phyloP scores from a whole-genome alignment of 2,797 vertebrate species.

The Gallinago stenura region DNA sequence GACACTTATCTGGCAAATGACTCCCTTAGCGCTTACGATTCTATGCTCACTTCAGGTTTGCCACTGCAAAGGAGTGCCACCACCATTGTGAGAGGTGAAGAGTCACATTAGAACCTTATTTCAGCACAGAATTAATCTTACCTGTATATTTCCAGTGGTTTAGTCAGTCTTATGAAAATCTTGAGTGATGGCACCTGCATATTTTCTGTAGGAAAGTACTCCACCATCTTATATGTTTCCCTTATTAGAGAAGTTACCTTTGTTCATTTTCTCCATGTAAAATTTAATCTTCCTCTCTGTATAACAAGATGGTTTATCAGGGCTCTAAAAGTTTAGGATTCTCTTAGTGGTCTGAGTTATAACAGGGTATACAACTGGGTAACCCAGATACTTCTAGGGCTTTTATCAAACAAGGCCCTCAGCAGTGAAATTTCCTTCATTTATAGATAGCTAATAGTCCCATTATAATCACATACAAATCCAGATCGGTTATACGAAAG shows the following conservation, averaged over 20 bases:
- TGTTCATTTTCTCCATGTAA: not conserved
- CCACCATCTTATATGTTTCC: not conserved
- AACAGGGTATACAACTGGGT: not conserved
- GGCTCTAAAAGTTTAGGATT: not conserved
- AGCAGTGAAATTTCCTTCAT: not conserved
- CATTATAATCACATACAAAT: not conserved
- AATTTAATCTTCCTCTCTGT: not conserved
- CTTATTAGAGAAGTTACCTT: not conserved
- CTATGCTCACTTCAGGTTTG: not conserved
- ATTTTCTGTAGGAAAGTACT: not conserved
- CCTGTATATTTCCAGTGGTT: not conserved
- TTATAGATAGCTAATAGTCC: not conserved
- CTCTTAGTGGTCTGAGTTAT: not conserved
- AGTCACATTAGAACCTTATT: not conserved
- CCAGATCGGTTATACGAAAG: not conserved
- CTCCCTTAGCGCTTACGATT: not conserved
- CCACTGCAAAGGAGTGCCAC: not conserved
- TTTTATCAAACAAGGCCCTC: not conserved
- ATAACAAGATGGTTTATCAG: not conserved
- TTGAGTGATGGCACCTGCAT: not conserved
- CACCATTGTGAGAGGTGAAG: not conserved
- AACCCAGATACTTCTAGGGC: not conserved
- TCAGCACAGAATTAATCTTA: not conserved
- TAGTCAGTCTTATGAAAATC: not conserved
- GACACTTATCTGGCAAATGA: not conserved